phyloP scores from a whole-genome alignment of 2,888 invertebrate species.

The Kryphioiulus occultus region DNA sequence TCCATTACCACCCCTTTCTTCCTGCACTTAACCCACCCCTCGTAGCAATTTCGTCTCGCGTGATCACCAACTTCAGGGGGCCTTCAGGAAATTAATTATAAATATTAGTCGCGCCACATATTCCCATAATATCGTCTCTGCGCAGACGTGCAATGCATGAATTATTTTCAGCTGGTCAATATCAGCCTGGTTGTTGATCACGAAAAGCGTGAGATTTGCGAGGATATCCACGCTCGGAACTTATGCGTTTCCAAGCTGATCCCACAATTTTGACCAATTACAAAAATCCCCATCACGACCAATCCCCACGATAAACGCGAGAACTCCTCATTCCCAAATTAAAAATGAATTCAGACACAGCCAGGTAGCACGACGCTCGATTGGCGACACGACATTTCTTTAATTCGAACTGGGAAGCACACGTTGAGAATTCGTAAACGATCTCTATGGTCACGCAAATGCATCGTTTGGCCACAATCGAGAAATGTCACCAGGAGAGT shows the following conservation, averaged over 20 bases:
- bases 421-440: neutral
- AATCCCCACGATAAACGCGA: neutral
- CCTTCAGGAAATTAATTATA: slow-evolving; percentile 2
- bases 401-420: neutral
- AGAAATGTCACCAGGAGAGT: neutral
- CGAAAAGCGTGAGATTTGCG: neutral
- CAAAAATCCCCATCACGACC: neutral
- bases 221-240: neutral
- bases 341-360: neutral
- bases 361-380: neutral
- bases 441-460: neutral
- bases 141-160: slow-evolving; percentile 29
- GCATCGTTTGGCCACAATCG: neutral
- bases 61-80: neutral
- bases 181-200: neutral
- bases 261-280: neutral
- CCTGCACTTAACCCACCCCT: neutral
- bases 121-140: slow-evolving; percentile 25
- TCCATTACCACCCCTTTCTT: neutral
- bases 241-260: neutral
- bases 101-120: slow-evolving; percentile 8
- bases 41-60: neutral
- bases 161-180: slow-evolving; percentile 10
- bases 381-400: neutral
- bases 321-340: neutral